phyloP scores from a whole-genome alignment of 1,140 invertebrate genomes.

The Drosophila lowei region DNA sequence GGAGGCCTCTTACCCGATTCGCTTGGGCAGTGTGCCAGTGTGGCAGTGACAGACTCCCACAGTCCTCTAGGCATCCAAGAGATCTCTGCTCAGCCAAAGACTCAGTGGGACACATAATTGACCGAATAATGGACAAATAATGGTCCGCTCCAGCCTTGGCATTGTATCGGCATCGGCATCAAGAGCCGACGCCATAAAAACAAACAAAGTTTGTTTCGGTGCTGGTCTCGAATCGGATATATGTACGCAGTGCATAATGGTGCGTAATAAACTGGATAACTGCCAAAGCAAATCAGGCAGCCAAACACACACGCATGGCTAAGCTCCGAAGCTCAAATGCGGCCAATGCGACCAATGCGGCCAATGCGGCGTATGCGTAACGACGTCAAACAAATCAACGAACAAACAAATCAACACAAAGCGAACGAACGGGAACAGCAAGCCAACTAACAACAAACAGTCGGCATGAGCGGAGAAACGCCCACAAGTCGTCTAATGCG shows the following conservation, averaged over 20 bases:
- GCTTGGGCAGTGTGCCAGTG: too few relatives aligned
- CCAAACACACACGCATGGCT: constrained; percentile 43
- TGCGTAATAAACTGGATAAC: constrained; percentile 67
- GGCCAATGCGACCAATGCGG: constrained; percentile 28
- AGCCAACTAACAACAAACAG: constrained; percentile 47
- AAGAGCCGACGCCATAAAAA: constrained; percentile 46
- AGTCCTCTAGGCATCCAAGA: too few relatives aligned
- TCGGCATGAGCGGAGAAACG: constrained; percentile 40
- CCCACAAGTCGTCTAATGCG: constrained; percentile 66
- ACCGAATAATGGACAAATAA: constrained; percentile 63
- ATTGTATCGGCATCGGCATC: constrained; percentile 49
- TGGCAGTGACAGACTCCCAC: too few relatives aligned
- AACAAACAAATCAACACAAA: constrained; percentile 41
- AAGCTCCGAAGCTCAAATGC: constrained; percentile 41
- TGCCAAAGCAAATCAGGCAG: constrained; percentile 56
- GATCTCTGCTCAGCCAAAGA: constrained; percentile 11
- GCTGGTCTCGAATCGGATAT: constrained; percentile 17
- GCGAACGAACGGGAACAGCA: neutral
- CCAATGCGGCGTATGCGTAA: constrained; percentile 73
- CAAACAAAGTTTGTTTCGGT: constrained; percentile 15
- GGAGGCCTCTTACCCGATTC: too few relatives aligned
- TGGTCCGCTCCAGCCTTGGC: constrained; percentile 59
- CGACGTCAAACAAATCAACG: constrained; percentile 50
- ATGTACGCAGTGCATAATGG: constrained; percentile 61
- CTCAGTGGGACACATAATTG: constrained; percentile 66